phyloP scores from a whole-genome alignment of 2,888 invertebrate species.

The Microctonus brassicae region DNA sequence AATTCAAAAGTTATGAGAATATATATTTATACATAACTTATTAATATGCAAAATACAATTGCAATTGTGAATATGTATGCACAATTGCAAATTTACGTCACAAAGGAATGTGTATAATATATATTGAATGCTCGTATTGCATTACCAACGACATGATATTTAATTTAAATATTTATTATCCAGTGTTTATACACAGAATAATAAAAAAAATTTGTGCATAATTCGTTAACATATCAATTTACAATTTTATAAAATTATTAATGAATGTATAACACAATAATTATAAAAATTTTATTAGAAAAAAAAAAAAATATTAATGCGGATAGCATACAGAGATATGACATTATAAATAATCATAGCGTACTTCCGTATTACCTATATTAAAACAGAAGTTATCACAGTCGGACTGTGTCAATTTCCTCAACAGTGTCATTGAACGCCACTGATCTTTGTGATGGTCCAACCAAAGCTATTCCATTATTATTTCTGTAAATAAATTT shows the following conservation, averaged over 20 bases:
- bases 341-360: no score
- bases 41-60: neutral
- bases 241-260: neutral
- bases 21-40: no score
- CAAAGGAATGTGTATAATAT: neutral
- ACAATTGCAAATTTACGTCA: neutral
- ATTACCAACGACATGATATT: neutral
- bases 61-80: neutral
- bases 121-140: neutral
- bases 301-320: no score
- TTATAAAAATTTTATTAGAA: no score
- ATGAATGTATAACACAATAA: neutral
- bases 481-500: conserved; percentile 21
- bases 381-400: conserved; percentile 39
- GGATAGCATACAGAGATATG: no score
- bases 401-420: conserved; percentile 42
- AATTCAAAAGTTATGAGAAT: neutral
- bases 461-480: conserved; percentile 26
- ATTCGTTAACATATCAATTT: neutral
- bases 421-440: conserved; percentile 45
- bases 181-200: neutral
- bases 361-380: conserved; percentile 14
- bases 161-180: neutral
- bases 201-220: neutral
- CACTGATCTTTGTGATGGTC: conserved; percentile 36